phyloP scores from a whole-genome alignment of 2,888 invertebrate species.

The Philaethria dido region DNA sequence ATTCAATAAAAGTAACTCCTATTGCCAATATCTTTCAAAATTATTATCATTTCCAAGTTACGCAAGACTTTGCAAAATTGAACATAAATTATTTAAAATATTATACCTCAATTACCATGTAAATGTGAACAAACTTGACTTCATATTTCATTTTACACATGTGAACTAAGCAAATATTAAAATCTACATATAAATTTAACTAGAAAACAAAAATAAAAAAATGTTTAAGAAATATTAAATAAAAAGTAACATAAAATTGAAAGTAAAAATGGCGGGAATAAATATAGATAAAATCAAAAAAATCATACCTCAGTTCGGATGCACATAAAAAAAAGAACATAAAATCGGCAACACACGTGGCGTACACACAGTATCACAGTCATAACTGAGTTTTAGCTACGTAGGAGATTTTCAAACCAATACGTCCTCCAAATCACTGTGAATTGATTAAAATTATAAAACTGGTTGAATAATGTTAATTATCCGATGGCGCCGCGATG shows the following conservation, averaged over 20 bases:
- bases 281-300: slow-evolving; percentile 28
- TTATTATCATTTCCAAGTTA: not conserved
- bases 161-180: not conserved
- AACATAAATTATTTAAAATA: not conserved
- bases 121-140: slow-evolving; percentile 6
- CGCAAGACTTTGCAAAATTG: not conserved
- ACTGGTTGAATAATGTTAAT: slow-evolving; percentile 55
- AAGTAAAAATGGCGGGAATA: slow-evolving; percentile 17
- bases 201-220: not conserved
- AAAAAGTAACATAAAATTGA: not conserved
- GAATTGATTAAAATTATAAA: slow-evolving; percentile 60
- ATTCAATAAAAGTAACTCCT: too few species aligned
- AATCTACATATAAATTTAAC: not conserved
- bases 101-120: not conserved
- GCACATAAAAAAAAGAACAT: slow-evolving; percentile 44
- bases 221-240: not conserved
- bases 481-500: slow-evolving; percentile 47
- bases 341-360: slow-evolving; percentile 60
- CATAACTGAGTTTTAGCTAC: slow-evolving; percentile 61
- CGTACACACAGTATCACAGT: slow-evolving; percentile 67
- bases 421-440: slow-evolving; percentile 56
- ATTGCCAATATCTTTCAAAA: too few species aligned
- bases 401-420: slow-evolving; percentile 50
- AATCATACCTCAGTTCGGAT: slow-evolving; percentile 35
- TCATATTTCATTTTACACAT: not conserved